Evolutionary conservation across 2,797 vertebrate species (phyloP).

Genomic region (Loris lydekkerianus): DNA sequence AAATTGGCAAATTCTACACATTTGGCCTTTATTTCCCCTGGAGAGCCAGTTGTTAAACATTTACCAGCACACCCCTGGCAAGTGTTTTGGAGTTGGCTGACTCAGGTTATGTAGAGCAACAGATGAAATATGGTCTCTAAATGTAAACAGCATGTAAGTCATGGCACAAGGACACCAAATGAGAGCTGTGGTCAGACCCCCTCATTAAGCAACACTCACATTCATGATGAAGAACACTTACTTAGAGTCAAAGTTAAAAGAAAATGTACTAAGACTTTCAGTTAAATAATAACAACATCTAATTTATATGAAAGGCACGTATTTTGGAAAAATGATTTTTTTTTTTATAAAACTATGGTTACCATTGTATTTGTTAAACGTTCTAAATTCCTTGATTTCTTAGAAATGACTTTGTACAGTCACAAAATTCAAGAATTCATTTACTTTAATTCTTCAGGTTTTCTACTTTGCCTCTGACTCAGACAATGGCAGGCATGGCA

Average conservation of each 20-base stretch:
- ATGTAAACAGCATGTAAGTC: not conserved
- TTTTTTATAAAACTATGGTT: not conserved
- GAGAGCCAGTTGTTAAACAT: constrained; percentile 26
- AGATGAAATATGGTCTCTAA: not conserved
- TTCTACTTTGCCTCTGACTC: constrained; percentile 9
- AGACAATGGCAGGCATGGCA: not conserved
- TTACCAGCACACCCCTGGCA: constrained; percentile 10
- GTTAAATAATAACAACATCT: not conserved
- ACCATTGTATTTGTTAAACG: constrained; percentile 36
- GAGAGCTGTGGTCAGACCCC: not conserved
- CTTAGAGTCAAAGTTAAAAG: constrained; percentile 3
- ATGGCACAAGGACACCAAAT: not conserved
- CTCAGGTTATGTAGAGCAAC: not conserved
- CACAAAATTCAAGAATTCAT: not conserved
- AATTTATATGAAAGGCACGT: not conserved
- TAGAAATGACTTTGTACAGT: not conserved
- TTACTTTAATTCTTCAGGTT: not conserved
- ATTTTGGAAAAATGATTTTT: constrained; percentile 22
- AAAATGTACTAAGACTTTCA: not conserved
- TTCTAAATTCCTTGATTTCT: not conserved
- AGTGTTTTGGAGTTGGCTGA: constrained; percentile 7
- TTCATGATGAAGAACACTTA: not conserved
- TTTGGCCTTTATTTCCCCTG: constrained; percentile 57
- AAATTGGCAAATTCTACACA: constrained; percentile 40
- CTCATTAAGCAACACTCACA: not conserved